Base-by-base conservation (phyloP, 37 sponge, comb jelly and placozoan genomes). In the Chondrilla cf. caribensis region DNA sequence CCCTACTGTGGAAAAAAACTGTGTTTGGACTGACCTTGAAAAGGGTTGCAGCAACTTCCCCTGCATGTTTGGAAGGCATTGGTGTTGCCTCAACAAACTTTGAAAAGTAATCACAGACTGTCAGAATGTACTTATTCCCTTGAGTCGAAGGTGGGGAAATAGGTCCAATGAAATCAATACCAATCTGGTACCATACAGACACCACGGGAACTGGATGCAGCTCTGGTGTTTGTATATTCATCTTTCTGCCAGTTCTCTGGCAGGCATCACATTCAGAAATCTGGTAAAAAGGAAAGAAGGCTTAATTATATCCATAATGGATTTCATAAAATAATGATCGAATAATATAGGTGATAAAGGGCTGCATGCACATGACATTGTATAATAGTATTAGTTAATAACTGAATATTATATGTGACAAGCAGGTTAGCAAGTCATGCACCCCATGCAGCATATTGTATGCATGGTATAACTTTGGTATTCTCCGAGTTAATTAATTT, bases 81-180 rank as follows among this genome's bases (percentile, higher is more conserved):
- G 89, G 68, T 35, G 81, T 44, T 40, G 88, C 88, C 21, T 88
- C 79, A 3, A 75, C 86, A 80, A 73, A 87, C 85, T 88, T 91
- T 25, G 89, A 81, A 70, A 91, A 91, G 80, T 91, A 91, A 76
- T 91, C 83, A 76, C 83, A 66, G 6, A 91, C 47, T 15, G 92
- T 91, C 3, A 91, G 64, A 17, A 91, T 85, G 55, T 80, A 91
- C 40, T 39, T 22, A 73, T 70, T 35, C 2, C 82, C 82, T 38
- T 82, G 17, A 33, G 28, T 70, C 4, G 82, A 82, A 26, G 38
- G 54, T 15, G 81, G 81, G 21, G 43, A 3, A 0, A 82, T 0
- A 14, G 82, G 82, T 1, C 82, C 82, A 32, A 82, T 51, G 37
- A 82, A 82, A 40, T 82, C 82, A 33, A 82, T 82, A 5, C 70